Evolutionary conservation across 2,797 vertebrate genomes (phyloP), one percentile per base, ranked within the genome.

Genomic region (Odontamblyopus lacepedii): DNA sequence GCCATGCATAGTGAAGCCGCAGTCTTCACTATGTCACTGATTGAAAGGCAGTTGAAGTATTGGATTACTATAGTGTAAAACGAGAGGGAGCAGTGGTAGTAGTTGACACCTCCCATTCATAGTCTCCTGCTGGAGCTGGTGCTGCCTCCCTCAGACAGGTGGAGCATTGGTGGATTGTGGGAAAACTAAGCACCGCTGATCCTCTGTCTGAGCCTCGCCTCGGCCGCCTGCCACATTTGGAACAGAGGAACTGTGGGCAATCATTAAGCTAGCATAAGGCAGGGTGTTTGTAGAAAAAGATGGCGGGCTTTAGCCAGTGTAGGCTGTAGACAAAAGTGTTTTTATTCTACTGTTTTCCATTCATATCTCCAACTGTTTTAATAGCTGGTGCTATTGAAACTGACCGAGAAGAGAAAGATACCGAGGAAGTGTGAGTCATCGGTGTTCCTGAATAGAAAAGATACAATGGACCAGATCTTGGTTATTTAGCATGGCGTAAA

Each of bases 211-310:
- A 67, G 72, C 80, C 80, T 61, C 41, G 41, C 55, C 15, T 56
- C 27, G 68, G 77, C 78, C 44, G 75, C 35, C 74, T 85, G 88
- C 83, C 83, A 85, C 77, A 90, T 91, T 83, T 80, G 82, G 89
- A 87, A 83, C 80, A 81, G 70, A 61, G 82, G 78, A 83, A 79
- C 77, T 75, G 80, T 66, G 76, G 68, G 74, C 79, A 73, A 44
- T 80, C 78, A 78, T 89, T 91, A 87, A 77, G 74, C 67, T 30
- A 74, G 69, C 84, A 84, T 81, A 88, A 78, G 85, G 78, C 74
- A 12, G 32, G 51, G 69, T 83, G 75, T 82, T 88, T 80, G 78
- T 84, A 76, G 70, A 75, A 72, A 81, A 74, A 69, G 51, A 79
- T 77, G 35, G 62, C 41, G 67, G 71, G 29, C 38, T 64, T 35